phyloP scores from a whole-genome alignment of 2,797 vertebrate species.

The Epinephelus malabaricus region DNA sequence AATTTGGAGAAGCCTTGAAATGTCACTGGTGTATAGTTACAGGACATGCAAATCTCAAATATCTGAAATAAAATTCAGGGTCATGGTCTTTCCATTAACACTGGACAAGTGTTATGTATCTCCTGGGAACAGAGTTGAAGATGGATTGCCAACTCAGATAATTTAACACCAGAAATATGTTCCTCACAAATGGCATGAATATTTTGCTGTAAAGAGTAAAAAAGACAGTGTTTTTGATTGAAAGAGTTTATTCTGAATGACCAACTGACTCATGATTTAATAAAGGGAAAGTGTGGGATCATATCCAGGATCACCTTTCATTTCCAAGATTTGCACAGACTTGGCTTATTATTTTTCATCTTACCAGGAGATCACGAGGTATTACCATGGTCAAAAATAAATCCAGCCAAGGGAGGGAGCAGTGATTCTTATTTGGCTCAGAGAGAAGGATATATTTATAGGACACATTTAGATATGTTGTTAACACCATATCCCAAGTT shows the following conservation, averaged over 20 bases:
- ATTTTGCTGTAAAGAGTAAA: background rate
- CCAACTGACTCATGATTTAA: background rate
- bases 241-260: background rate
- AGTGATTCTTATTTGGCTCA: slow-evolving; percentile 41
- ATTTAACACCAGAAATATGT: slow-evolving; percentile 39
- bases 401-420: slow-evolving; percentile 40
- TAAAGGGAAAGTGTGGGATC: slow-evolving; percentile 14
- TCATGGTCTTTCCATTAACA: slow-evolving; percentile 46
- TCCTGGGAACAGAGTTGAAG: slow-evolving; percentile 38
- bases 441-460: slow-evolving; percentile 64
- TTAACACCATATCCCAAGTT: slow-evolving; percentile 30
- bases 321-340: slow-evolving; percentile 42
- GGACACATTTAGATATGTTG: slow-evolving; percentile 48
- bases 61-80: slow-evolving; percentile 55
- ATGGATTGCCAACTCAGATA: slow-evolving; percentile 44
- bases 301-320: slow-evolving; percentile 25
- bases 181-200: slow-evolving; percentile 4
- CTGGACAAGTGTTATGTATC: slow-evolving; percentile 40
- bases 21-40: slow-evolving; percentile 74
- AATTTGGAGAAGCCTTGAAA: slow-evolving; percentile 73
- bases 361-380: slow-evolving; percentile 39
- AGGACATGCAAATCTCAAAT: slow-evolving; percentile 46
- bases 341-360: slow-evolving; percentile 41
- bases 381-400: slow-evolving; percentile 64
- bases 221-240: background rate